These are phyloP conservation scores for Lepisosteus osseus DNA, from an alignment of 2,113 vertebrate genomes.

Conservation along the genomic window DNA sequence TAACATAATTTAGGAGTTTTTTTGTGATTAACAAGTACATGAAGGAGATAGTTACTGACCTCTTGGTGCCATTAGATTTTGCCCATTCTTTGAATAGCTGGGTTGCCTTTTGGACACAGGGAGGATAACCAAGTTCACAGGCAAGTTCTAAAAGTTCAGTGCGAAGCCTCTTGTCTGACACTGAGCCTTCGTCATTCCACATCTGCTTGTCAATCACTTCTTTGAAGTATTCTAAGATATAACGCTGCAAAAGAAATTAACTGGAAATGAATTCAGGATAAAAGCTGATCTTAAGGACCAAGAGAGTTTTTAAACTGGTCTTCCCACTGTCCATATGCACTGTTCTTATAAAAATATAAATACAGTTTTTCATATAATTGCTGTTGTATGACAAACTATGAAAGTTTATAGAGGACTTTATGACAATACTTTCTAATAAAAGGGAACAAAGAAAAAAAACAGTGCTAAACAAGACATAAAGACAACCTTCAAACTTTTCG, in stretches of 20 bases:
- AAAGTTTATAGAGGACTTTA: no score
- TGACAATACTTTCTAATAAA: no score
- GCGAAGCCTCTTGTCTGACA: constrained; percentile 27
- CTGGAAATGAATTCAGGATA: neutral
- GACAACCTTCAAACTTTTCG: constrained; percentile 40
- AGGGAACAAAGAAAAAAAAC: neutral
- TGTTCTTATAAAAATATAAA: no score
- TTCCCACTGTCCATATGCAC: no score
- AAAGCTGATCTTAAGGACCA: neutral
- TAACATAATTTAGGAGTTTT: no score
- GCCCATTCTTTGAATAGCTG: constrained; percentile 33
- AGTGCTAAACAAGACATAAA: neutral
- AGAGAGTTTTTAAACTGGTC: neutral
- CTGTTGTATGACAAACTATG: no score
- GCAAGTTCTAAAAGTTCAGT: constrained; percentile 19
- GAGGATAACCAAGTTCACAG: constrained; percentile 33
- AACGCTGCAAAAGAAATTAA: constrained; percentile 20
- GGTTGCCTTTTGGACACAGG: constrained; percentile 26
- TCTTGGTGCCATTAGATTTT: constrained; percentile 37
- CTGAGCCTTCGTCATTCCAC: constrained; percentile 27
- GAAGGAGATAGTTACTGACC: constrained; percentile 12
- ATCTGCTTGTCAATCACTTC: constrained; percentile 41
- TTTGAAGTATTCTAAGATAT: constrained; percentile 44
- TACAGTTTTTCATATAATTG: no score
- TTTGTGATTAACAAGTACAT: no score